Percentiles rank a stretch among this genome's conserved stretches.
Conservation (phyloP, 2,113 vertebrate species). For the Salvator merianae region DNA sequence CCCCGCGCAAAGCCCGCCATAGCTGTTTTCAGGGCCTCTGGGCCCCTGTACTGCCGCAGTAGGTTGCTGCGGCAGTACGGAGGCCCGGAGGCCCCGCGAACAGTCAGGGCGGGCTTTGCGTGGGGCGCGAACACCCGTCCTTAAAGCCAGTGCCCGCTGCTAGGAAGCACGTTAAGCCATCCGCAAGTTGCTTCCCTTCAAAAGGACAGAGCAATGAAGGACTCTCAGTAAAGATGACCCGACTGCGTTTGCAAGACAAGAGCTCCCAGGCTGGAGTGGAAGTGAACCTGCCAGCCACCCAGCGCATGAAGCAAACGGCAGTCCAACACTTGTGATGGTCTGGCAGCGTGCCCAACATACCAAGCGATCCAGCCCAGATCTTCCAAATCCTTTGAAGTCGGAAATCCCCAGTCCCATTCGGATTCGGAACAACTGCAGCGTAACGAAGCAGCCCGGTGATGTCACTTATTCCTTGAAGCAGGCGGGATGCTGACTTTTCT, state of each 20-base stretch:
- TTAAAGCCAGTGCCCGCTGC: too few species aligned
- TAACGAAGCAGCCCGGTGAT: background rate
- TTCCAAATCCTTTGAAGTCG: slow-evolving; percentile 8
- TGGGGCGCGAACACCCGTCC: too few species aligned
- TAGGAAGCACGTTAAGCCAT: too few species aligned
- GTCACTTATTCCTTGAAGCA: background rate
- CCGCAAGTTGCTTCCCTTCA: too few species aligned
- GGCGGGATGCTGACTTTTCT: background rate
- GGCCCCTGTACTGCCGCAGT: too few species aligned
- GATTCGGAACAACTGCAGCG: slow-evolving; percentile 11
- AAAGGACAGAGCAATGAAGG: background rate
- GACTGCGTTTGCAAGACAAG: background rate
- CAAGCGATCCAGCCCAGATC: slow-evolving; percentile 9
- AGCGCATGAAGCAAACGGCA: background rate
- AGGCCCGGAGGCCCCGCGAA: too few species aligned
- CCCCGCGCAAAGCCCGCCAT: too few species aligned
- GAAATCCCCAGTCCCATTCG: background rate
- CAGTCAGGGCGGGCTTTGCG: too few species aligned
- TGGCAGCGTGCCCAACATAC: slow-evolving; percentile 1
- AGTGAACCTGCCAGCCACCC: background rate
- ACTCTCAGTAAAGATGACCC: background rate
- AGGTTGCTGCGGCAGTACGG: too few species aligned
- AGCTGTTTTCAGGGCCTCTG: too few species aligned
- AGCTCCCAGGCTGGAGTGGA: background rate
- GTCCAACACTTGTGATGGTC: background rate